Evolutionary conservation across 2,888 invertebrate species (phyloP), one percentile per base, ranked within the genome.

Genomic region (Athetis lepigone): DNA sequence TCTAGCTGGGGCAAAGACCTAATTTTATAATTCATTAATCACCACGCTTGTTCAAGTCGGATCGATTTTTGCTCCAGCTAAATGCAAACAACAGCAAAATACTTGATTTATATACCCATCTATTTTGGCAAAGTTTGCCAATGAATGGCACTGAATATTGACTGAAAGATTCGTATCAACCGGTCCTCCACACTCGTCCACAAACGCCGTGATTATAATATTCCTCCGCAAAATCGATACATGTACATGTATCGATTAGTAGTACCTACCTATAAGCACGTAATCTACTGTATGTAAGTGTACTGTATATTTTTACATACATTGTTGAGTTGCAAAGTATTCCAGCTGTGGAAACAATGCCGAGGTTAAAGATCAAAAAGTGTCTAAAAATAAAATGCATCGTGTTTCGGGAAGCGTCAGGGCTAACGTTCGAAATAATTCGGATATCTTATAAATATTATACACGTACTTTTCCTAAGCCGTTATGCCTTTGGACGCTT

Each of bases 311-410:
- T 63, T 72, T 63, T 42, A 63, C 73, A 75, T 77, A 73, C 43
- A 72, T 61, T 61, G 77, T 55, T 63, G 59, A 54, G 56, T 45
- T 60, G 21, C 45, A 37, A 64, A 70, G 65, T 23, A 65, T 55
- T 70, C 52, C 68, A 67, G 63, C 72, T 67, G 69, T 67, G 56
- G 57, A 70, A 83, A 83, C 83, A 84, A 75, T 62, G 62, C 37
- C 75, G 66, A 75, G 79, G 79, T 74, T 75, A 66, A 55, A 77
- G 85, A 81, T 82, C 81, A 83, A 80, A 65, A 60, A 50, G 33
- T 23, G 63, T 57, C 67, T 79, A 77, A 63, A 60, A 77, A 79
- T 80, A 80, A 60, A 61, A 51, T 68, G 55, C 45, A 70, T 40
- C 40, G 25, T 67, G 65, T 77, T 72, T 62, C 19, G 29, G 21